Base-by-base conservation (phyloP, 2,113 vertebrate species). In the Spea multiplicata region DNA sequence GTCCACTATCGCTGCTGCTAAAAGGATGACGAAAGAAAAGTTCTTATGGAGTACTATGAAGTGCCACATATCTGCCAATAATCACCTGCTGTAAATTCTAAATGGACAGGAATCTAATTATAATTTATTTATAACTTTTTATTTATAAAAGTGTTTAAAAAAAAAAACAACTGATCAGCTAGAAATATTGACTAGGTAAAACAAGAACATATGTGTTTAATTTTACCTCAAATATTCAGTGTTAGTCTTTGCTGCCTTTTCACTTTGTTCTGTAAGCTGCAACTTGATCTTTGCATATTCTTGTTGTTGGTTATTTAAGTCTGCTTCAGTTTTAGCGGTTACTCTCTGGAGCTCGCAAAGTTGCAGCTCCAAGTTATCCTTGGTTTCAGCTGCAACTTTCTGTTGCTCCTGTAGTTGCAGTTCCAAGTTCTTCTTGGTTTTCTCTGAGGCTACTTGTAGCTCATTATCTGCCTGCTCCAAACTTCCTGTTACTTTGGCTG, bases 251-350 rank as follows among this genome's bases (percentile, higher is more conserved):
- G 10, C 10, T 13, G 55, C 10, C 4, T 59, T 13, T 13, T 59
- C 55, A 9, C 14, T 9, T 13, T 13, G 55, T 13, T 59, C 14
- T 7, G 55, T 12, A 13, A 5, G 14, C 14, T 59, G 55, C 4
- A 13, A 59, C 12, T 13, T 59, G 4, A 59, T 5, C 4, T 59
- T 13, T 59, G 5, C 16, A 9, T 73, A 66, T 57, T 67, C 62
- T 30, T 44, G 4, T 55, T 65, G 47, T 49, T n/a, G 17, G 48
- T 67, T 14, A 12, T 78, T 47, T 0, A 50, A n/a, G 50, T 85
- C 86, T 47, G 83, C 85, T 82, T 90, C 86, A 3, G 80, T 55
- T 66, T 52, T n/a, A 8, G 16, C 86, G 81, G 91, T 30, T 30
- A 30, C 30, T 30, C 2, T 30, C 2, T 30, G 59, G 4, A 65